Base-by-base conservation (phyloP, 1,140 invertebrate genomes). In the Ceratosolen solmsi region DNA sequence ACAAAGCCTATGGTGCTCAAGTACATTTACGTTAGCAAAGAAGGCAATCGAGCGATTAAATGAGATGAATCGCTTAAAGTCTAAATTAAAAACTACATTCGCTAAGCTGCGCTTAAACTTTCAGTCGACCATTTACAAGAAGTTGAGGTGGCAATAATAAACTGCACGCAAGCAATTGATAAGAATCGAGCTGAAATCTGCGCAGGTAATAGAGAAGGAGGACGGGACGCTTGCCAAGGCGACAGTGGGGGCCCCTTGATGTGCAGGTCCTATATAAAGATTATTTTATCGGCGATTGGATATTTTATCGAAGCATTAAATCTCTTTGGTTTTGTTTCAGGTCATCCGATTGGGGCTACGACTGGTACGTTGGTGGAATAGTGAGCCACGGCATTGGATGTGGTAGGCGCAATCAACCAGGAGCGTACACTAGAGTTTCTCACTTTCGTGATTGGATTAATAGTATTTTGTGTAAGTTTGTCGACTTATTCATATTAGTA, bases 341-440 rank as follows among this genome's bases (percentile, higher is more conserved):
- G 87, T 94, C 94, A 88, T 93, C 93, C 15, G 88, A 91, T 15
- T 92, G 92, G 83, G 86, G 90, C 0, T 92, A 93, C 3, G 93
- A 95, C 84, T 96, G 94, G 94, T 96, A 96, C 85, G 88, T 96
- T 49, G 95, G 94, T 8, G 96, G 96, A 0, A 93, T 96, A 30
- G 94, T 96, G 0, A 96, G 95, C 85, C 95, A 96, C 86, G 97
- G 97, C 3, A 94, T 95, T 86, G 96, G 96, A 9, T 97, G 96
- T 89, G 96, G 93, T 2, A 91, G 94, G 80, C 93, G 94, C 41
- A 91, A 94, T 78, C 94, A 96, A 87, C 95, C 96, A 11, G 96
- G 96, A n/a, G 95, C 95, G 79, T 97, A 97, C 84, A 96, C 96
- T 0, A 93, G 93, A 88, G 94, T 97, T 27, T 94, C 94, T 54